These are phyloP conservation scores for Montifringilla adamsi DNA, from an alignment of 2,113 vertebrate genomes.

Conservation along the genomic window DNA sequence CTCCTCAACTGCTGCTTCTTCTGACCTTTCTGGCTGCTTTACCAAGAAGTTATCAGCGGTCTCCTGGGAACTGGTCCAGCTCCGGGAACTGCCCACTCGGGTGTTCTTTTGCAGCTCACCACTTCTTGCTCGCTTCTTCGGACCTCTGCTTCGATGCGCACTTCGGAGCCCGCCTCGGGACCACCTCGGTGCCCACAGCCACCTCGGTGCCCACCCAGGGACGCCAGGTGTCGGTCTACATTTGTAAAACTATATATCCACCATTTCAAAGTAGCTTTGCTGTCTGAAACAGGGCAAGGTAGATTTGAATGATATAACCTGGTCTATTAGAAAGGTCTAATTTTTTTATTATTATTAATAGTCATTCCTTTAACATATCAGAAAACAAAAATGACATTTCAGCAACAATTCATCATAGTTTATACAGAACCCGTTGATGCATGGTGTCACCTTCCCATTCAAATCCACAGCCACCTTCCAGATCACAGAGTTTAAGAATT, in stretches of 20 bases:
- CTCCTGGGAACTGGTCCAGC: too few species aligned
- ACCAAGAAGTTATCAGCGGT: too few species aligned
- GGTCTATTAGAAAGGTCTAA: constrained; percentile 78
- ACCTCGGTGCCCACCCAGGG: too few species aligned
- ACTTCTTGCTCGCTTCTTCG: too few species aligned
- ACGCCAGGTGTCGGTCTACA: too few species aligned
- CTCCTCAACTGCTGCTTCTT: too few species aligned
- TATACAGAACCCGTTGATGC: constrained; percentile 55
- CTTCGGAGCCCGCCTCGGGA: too few species aligned
- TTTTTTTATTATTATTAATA: constrained; percentile 72
- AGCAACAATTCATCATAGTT: constrained; percentile 71
- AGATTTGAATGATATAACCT: constrained; percentile 41
- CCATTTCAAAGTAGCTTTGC: background rate
- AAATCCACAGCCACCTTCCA: constrained; percentile 63
- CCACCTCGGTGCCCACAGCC: too few species aligned
- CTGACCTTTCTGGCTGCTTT: too few species aligned
- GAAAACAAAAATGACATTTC: constrained; percentile 82
- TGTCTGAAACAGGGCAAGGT: background rate
- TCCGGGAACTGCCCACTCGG: too few species aligned
- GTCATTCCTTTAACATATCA: constrained; percentile 81
- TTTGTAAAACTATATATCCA: background rate
- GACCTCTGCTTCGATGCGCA: too few species aligned
- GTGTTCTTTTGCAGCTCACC: too few species aligned
- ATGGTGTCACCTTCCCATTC: constrained; percentile 35
- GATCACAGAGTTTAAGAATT: constrained; percentile 64